Conservation (phyloP, 2,113 vertebrate species). For the Typhlomys cinereus region DNA sequence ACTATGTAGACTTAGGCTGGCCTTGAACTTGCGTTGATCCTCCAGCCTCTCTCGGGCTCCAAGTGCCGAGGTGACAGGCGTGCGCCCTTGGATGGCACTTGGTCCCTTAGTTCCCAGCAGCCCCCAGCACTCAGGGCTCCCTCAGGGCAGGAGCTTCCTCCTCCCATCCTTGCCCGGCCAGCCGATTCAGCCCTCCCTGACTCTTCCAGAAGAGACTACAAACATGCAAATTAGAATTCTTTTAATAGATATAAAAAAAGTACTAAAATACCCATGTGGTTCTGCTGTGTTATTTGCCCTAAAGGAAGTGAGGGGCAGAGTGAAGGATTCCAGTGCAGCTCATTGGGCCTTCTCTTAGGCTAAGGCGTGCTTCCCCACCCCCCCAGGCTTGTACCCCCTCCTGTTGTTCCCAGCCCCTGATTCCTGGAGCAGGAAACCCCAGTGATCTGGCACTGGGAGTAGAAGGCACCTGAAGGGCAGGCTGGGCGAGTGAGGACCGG, state of each 20-base stretch:
- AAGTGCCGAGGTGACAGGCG: neutral
- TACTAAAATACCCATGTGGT: slow-evolving; percentile 80
- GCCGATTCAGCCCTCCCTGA: neutral
- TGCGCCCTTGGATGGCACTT: neutral
- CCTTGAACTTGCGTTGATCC: neutral
- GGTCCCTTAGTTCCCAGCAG: neutral
- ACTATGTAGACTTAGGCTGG: neutral
- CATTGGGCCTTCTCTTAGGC: slow-evolving; percentile 42
- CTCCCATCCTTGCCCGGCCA: neutral
- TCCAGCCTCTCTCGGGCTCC: neutral
- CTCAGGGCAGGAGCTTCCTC: neutral
- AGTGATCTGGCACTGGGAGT: slow-evolving; percentile 72
- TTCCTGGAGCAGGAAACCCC: slow-evolving; percentile 76
- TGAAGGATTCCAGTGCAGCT: slow-evolving; percentile 61
- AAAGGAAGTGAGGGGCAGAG: slow-evolving; percentile 68
- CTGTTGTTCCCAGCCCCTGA: slow-evolving; percentile 63
- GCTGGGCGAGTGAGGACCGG: slow-evolving; percentile 57
- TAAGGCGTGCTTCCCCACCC: slow-evolving; percentile 9
- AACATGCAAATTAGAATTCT: slow-evolving; percentile 77
- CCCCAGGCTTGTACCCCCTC: neutral
- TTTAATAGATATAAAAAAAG: slow-evolving; percentile 81
- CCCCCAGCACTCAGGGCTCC: neutral
- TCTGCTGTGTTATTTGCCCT: slow-evolving; percentile 77
- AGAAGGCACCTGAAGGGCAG: slow-evolving; percentile 78
- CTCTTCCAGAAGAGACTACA: slow-evolving; percentile 62